phyloP scores from a whole-genome alignment of 2,888 invertebrate genomes.

The Eudemis profundana region DNA sequence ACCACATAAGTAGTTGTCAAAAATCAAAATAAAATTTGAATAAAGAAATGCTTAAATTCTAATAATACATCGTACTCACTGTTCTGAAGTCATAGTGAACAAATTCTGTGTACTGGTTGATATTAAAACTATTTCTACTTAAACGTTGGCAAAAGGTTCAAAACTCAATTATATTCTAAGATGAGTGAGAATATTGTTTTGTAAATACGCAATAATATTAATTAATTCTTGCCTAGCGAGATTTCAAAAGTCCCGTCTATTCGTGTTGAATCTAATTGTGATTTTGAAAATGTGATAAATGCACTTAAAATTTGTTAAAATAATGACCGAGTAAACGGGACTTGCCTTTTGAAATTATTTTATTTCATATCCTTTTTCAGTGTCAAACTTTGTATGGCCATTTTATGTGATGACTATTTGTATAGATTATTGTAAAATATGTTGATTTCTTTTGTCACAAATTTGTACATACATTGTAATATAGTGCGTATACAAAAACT shows the following conservation, averaged over 20 bases:
- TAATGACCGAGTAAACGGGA: slow-evolving; percentile 25
- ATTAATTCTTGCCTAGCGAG: slow-evolving; percentile 32
- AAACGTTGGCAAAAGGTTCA: slow-evolving; percentile 1
- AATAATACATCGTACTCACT: no score
- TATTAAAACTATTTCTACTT: background rate
- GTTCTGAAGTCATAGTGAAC: background rate
- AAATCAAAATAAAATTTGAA: no score
- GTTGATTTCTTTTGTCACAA: slow-evolving; percentile 13
- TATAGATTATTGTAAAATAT: background rate
- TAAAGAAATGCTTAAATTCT: no score
- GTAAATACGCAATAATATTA: slow-evolving; percentile 20
- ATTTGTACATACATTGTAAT: slow-evolving; percentile 22
- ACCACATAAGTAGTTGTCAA: no score
- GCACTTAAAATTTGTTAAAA: slow-evolving; percentile 13
- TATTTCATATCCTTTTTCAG: background rate
- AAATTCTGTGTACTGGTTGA: background rate
- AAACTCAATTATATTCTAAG: slow-evolving; percentile 19
- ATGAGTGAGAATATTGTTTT: slow-evolving; percentile 42
- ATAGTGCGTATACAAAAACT: background rate
- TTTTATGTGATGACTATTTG: slow-evolving; percentile 7
- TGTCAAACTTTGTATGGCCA: slow-evolving; percentile 9
- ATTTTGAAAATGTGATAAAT: slow-evolving; percentile 25
- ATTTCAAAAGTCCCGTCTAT: slow-evolving; percentile 7
- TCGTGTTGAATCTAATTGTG: slow-evolving; percentile 18
- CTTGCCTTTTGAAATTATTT: slow-evolving; percentile 16